Evolutionary conservation across 2,797 vertebrate species (phyloP).

Genomic region (Heteromormyrus szaboi): DNA sequence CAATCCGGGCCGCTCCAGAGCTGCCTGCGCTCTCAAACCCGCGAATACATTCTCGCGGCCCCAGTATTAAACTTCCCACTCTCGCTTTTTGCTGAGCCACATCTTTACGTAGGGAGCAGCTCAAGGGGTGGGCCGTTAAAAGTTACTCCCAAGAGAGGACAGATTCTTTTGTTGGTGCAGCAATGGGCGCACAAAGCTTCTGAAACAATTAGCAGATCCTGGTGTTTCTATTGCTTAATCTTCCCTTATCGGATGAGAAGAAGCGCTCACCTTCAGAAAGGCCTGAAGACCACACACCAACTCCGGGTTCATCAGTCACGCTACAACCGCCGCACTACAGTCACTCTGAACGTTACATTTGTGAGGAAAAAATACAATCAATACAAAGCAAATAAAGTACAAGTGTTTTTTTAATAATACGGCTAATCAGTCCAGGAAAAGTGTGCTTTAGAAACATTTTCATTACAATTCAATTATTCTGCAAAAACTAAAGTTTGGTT

Average conservation of each 20-base stretch:
- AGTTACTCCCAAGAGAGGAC: constrained; percentile 22
- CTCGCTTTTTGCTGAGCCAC: background rate
- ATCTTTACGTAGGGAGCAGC: constrained; percentile 13
- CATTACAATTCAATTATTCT: background rate
- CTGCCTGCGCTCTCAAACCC: background rate
- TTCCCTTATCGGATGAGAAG: constrained; percentile 15
- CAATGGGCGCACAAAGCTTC: constrained; percentile 20
- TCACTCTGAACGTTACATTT: background rate
- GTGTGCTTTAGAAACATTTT: background rate
- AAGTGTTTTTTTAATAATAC: background rate
- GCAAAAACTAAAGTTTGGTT: background rate
- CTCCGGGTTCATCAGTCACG: background rate
- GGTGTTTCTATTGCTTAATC: constrained; percentile 18
- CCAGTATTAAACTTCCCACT: background rate
- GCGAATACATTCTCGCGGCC: background rate
- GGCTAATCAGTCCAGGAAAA: background rate
- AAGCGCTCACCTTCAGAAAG: constrained; percentile 5
- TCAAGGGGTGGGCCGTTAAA: background rate
- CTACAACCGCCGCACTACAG: background rate
- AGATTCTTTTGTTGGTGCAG: constrained; percentile 14
- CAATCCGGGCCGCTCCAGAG: background rate
- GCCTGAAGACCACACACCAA: constrained; percentile 14
- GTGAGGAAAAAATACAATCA: background rate
- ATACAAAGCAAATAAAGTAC: background rate
- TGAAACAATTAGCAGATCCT: constrained; percentile 24